These are phyloP conservation scores for Acrocephalus kingi DNA, from an alignment of 2,113 vertebrate species.

Conservation along the genomic window DNA sequence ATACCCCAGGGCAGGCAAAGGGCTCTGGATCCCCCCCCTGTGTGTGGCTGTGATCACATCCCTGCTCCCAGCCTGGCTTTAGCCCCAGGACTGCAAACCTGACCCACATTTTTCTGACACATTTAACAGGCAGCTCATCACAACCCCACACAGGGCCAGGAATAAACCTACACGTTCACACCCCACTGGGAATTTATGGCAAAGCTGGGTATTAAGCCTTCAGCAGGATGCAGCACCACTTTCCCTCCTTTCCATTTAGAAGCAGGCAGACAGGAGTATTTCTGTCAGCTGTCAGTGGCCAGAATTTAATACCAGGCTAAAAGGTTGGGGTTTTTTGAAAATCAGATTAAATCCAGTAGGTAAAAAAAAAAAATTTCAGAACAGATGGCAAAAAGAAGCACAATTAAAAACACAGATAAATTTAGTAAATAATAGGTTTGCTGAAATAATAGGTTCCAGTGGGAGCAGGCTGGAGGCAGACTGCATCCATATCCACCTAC, in stretches of 20 bases:
- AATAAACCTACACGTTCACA: not conserved
- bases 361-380: not conserved
- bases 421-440: not conserved
- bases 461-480: not conserved
- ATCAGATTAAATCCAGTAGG: conserved; percentile 4
- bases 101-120: conserved; percentile 14
- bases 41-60: not conserved
- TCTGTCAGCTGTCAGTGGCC: not conserved
- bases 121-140: not conserved
- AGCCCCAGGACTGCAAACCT: not conserved
- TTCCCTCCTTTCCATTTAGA: not conserved
- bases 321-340: not conserved
- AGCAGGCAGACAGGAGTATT: not conserved
- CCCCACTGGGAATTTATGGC: not conserved
- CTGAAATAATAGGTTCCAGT: conserved; percentile 1
- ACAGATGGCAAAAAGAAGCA: conserved; percentile 5
- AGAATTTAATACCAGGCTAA: conserved; percentile 13
- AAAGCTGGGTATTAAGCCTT: not conserved
- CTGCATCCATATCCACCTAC: not conserved
- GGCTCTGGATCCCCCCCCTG: not conserved
- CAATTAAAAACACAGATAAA: conserved; percentile 21
- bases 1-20: not conserved
- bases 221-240: not conserved
- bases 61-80: not conserved
- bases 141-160: not conserved